Conservation (phyloP, 2,113 vertebrate genomes). For the Cacatua alba region DNA sequence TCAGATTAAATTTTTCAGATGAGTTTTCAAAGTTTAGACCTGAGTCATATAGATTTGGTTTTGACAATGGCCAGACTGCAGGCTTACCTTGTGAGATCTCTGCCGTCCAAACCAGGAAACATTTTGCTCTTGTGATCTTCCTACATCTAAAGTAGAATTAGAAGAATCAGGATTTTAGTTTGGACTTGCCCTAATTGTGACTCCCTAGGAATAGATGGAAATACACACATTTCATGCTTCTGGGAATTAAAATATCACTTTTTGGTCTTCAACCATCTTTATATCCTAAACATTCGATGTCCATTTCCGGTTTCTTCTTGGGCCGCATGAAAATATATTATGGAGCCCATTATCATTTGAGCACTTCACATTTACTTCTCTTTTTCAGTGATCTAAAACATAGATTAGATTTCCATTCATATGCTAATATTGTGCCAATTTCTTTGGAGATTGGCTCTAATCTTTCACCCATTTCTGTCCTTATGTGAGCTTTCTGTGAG, state of each 20-base stretch:
- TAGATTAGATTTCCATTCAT: slow-evolving; percentile 18
- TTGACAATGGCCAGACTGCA: neutral
- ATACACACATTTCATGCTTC: neutral
- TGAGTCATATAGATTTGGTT: neutral
- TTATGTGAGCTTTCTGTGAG: neutral
- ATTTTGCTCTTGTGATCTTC: neutral
- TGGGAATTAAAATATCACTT: neutral
- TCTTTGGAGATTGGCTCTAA: slow-evolving; percentile 18
- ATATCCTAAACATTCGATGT: neutral
- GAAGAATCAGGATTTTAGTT: neutral
- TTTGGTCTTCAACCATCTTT: neutral
- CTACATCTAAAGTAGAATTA: neutral
- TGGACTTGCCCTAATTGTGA: neutral
- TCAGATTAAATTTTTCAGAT: neutral
- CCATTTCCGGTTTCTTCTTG: neutral
- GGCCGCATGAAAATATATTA: neutral
- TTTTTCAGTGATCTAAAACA: slow-evolving; percentile 22
- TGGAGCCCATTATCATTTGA: neutral
- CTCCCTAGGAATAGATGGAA: neutral
- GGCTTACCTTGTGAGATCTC: neutral
- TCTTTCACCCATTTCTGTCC: neutral
- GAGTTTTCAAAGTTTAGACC: neutral
- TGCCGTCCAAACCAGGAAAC: neutral
- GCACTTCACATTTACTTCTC: neutral
- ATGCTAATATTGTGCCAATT: slow-evolving; percentile 11